Base-by-base conservation (phyloP, 2,888 invertebrate species). In the Drosophila formosana region DNA sequence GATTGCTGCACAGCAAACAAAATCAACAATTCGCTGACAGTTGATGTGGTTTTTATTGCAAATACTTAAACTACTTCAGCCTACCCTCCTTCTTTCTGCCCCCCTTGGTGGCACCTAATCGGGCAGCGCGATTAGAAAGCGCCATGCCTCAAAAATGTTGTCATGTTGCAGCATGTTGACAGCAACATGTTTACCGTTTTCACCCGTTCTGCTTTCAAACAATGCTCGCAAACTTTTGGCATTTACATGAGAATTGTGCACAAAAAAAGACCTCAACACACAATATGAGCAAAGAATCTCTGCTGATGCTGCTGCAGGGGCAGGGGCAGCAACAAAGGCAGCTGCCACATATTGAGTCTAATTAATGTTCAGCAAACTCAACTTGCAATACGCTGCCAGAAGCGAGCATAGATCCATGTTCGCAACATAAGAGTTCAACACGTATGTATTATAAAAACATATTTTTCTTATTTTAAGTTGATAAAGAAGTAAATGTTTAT, bases 211-310 rank as follows among this genome's bases (percentile, higher is more conserved):
- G 51, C 61, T 71, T 55, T 18, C 18, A 51, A 87, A 86, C 84
- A 83, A 83, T 80, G 83, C 77, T 26, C n/a, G 26, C 71, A 83
- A 75, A 70, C 81, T 50, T 50, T 89, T 89, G 88, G 75, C 84
- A 80, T 86, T 87, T 80, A 83, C 84, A 84, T 87, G 87, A 86
- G 89, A 84, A 84, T 86, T 80, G 72, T 70, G 60, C 71, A 73
- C 75, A 62, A 55, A 39, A 43, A 25, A n/a, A 50, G 50, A 60
- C 34, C 66, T 41, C 56, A 52, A 62, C 78, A 82, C 75, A 87
- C 75, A 87, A 87, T 83, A 87, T 87, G 81, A 83, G 50, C 71
- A 70, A 11, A 86, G 83, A 81, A 72, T 86, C 80, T 86, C 66
- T 75, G 62, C 67, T 47, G 66, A 34, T 45, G 56, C 25, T 60